Conservation (phyloP, 2,113 vertebrate species). For the Anhinga rufa region DNA sequence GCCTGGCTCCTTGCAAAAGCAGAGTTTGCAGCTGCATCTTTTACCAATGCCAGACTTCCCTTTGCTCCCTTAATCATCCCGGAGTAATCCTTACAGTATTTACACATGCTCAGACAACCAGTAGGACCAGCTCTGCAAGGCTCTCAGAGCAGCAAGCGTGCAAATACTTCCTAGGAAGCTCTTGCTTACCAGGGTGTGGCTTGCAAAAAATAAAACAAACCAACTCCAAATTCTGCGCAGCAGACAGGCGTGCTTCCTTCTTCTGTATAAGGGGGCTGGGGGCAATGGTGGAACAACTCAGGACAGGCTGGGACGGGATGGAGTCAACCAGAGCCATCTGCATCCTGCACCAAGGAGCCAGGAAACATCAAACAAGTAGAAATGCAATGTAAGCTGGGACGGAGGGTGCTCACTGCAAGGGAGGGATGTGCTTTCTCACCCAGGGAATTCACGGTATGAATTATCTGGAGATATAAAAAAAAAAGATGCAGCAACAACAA, state of each 20-base stretch:
- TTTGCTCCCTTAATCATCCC: background rate
- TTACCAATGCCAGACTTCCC: background rate
- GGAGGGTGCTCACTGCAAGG: background rate
- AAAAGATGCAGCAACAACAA: background rate
- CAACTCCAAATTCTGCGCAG: background rate
- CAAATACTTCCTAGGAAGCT: background rate
- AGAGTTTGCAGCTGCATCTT: background rate
- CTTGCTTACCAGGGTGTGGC: background rate
- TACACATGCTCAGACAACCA: background rate
- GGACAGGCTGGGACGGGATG: background rate
- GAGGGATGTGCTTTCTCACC: background rate
- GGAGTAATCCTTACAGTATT: background rate
- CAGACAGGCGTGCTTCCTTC: background rate
- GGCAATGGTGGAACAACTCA: background rate
- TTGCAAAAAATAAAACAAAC: background rate
- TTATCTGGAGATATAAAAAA: background rate
- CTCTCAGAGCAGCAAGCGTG: background rate
- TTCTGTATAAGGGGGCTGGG: background rate
- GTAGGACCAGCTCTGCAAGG: slow-evolving; percentile 28
- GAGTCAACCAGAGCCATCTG: background rate
- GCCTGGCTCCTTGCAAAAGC: background rate
- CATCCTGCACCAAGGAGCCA: background rate
- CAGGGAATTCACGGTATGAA: background rate
- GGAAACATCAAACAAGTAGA: background rate
- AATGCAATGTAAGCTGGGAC: background rate